Evolutionary conservation across 2,113 vertebrate species (phyloP).

Genomic region (Sinocyclocheilus anshuiensis): DNA sequence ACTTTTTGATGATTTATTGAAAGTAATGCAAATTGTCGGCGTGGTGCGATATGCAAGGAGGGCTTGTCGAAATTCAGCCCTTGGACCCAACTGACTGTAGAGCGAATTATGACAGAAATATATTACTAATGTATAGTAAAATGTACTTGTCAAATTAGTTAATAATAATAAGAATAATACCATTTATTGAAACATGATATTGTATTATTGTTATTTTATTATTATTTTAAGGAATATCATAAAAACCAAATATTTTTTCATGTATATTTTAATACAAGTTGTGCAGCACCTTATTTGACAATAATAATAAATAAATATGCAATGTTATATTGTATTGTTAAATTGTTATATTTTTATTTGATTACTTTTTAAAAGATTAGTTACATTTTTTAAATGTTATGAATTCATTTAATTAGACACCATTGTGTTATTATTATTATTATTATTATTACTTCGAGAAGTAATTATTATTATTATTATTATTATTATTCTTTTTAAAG

Average conservation of each 20-base stretch:
- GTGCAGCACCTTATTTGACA: not conserved
- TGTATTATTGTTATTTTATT: not conserved
- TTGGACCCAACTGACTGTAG: not conserved
- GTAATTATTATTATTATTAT: too few species aligned
- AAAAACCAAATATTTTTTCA: not conserved
- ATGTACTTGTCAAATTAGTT: not conserved
- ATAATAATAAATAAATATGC: too few species aligned
- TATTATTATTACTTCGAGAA: too few species aligned
- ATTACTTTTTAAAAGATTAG: too few species aligned
- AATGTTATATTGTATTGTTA: too few species aligned
- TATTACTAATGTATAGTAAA: not conserved
- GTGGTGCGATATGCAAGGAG: not conserved
- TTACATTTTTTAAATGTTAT: too few species aligned
- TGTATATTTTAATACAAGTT: too few species aligned
- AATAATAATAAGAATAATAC: not conserved
- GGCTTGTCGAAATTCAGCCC: not conserved
- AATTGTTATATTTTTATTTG: too few species aligned
- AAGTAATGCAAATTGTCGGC: not conserved
- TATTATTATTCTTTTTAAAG: too few species aligned
- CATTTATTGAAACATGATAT: not conserved
- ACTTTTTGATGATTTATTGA: not conserved
- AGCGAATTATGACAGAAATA: not conserved
- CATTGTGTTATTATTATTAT: too few species aligned
- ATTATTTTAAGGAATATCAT: not conserved
- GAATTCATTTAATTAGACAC: too few species aligned